A percentile compares a stretch with the other conserved stretches of the same genome.
Evolutionary conservation across 1,140 invertebrate genomes (phyloP).

Genomic region (Trachelipus rathkii): DNA sequence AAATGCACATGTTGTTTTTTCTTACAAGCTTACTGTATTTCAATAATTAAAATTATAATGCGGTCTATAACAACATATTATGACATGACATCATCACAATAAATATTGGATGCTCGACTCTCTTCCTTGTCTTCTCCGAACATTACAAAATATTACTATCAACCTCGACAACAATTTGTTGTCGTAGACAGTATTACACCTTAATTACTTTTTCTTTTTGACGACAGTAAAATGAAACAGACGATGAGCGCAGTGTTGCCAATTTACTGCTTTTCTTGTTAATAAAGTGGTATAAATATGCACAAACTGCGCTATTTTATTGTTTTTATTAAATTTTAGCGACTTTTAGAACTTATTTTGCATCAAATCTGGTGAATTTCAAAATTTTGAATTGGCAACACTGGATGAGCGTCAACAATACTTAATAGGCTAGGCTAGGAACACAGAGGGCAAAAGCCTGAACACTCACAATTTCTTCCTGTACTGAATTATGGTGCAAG

Average conservation of each 20-base stretch:
- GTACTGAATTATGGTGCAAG: conserved; percentile 1
- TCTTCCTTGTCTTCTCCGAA: too few relatives aligned
- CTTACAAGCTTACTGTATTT: background rate
- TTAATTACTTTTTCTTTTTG: background rate
- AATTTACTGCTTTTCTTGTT: too few relatives aligned
- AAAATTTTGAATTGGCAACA: too few relatives aligned
- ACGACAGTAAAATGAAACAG: background rate
- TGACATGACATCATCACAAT: background rate
- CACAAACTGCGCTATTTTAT: too few relatives aligned
- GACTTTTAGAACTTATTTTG: too few relatives aligned
- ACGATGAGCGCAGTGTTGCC: too few relatives aligned
- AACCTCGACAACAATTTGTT: conserved; percentile 1
- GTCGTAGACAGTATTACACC: background rate
- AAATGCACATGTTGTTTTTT: background rate
- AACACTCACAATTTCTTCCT: background rate
- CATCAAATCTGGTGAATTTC: too few relatives aligned
- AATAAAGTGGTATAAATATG: too few relatives aligned
- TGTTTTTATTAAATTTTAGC: too few relatives aligned
- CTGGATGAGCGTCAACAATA: conserved; percentile 1
- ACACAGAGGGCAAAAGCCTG: background rate
- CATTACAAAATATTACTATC: background rate
- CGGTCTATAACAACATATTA: background rate
- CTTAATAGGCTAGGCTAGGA: background rate
- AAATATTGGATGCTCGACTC: background rate
- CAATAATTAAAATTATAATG: background rate